Evolutionary conservation across 2,113 vertebrate genomes (phyloP), one percentile per base, ranked within the genome.

Genomic region (Atractosteus spatula): DNA sequence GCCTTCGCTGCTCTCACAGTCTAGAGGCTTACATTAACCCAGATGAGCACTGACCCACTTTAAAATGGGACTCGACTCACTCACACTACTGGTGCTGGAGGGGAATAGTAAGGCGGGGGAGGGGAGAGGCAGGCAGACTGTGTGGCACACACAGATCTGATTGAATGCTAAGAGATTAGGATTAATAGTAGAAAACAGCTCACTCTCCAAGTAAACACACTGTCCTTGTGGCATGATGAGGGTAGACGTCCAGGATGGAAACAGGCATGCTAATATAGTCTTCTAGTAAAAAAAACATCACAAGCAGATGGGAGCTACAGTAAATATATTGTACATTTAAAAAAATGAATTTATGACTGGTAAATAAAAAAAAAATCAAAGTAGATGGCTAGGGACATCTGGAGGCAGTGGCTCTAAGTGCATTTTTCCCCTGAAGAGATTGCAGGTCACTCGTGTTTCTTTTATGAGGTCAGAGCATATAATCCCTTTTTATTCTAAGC

Each of bases 11-110:
- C 29, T 29, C 29, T 29, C 29, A 29, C 29, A 29, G 29, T 29
- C 29, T 29, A 16, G 76, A 67, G 57, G 63, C 56, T 63, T 65
- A 74, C 62, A 82, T 82, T 87, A 84, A 86, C 84, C 85, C 66
- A 85, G 68, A 82, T 80, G 76, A 74, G 71, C 81, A 81, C 68
- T 86, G 86, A 89, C 82, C 88, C 75, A 78, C 54, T 81, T 87
- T 59, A 17, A 64, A 64, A 42, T 64, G 12, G 62, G 62, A 64
- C 41, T 42, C 3, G 62, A 54, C 14, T 43, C 68, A 44, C 68
- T 59, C 41, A 11, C 4, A 12, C 56, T 56, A 43, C 62, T 71
- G 44, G 55, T 71, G 55, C 68, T 62, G 66, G 67, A 29, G 29
- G 29, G 29, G 29, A 29, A 29, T 29, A 64, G 12, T 4, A 10